Conservation (phyloP, 2,888 invertebrate species). For the Limnephilus lunatus region DNA sequence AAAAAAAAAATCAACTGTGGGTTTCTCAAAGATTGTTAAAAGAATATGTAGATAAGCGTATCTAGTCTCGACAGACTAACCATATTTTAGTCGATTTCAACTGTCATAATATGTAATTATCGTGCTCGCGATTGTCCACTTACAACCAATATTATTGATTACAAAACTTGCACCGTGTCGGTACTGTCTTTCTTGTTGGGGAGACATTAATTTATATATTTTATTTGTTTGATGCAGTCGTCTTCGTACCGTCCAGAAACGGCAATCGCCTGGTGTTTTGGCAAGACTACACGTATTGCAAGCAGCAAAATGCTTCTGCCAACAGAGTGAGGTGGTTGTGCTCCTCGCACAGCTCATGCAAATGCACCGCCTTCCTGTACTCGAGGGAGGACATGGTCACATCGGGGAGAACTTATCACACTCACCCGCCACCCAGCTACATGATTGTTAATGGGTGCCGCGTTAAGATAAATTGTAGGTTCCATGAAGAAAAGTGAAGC, state of each 20-base stretch:
- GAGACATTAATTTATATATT: not conserved
- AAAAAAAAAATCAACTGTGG: no score
- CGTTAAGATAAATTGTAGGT: not conserved
- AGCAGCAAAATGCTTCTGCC: constrained; percentile 67
- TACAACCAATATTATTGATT: no score
- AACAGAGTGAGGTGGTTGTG: constrained; percentile 73
- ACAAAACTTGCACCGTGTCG: no score
- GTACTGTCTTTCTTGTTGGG: no score
- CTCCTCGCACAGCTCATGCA: constrained; percentile 71
- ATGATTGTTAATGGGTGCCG: constrained; percentile 69
- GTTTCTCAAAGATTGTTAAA: no score
- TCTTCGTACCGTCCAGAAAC: not conserved
- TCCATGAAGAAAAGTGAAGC: no score
- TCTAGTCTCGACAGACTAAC: no score
- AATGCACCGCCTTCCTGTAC: constrained; percentile 73
- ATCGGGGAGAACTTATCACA: constrained; percentile 72
- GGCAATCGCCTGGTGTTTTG: constrained; percentile 15
- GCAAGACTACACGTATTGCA: constrained; percentile 74
- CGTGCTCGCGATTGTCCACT: no score
- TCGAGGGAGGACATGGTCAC: constrained; percentile 71
- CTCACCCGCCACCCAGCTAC: constrained; percentile 75
- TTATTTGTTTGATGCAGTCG: not conserved
- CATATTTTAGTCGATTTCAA: no score
- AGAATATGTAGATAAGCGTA: no score
- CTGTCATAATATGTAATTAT: no score